Percentiles rank a stretch among this genome's conserved stretches.
Evolutionary conservation across 2,888 invertebrate genomes (phyloP).

Genomic region (Stomorhina lunata): DNA sequence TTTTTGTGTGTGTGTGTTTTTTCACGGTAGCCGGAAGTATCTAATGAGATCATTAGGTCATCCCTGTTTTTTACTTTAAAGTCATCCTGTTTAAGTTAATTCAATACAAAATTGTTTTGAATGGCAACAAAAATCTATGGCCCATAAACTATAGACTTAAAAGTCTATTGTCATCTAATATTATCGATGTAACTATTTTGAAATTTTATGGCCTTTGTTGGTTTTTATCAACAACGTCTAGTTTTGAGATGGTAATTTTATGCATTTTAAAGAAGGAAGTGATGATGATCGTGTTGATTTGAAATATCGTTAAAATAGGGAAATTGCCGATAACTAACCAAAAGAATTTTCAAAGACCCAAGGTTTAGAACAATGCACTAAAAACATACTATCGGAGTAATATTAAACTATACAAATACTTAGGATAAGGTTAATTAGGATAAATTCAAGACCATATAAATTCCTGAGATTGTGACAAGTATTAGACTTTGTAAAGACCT

Average conservation of each 20-base stretch:
- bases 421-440: too few species aligned
- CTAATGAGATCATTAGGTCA: slow-evolving; percentile 62
- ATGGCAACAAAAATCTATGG: neutral
- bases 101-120: neutral
- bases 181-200: neutral
- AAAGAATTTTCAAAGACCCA: too few species aligned
- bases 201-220: neutral
- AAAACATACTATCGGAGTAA: too few species aligned
- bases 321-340: too few species aligned
- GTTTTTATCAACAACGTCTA: neutral
- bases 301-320: neutral
- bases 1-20: neutral
- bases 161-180: slow-evolving; percentile 26
- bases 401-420: too few species aligned
- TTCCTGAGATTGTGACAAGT: too few species aligned
- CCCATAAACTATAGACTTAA: slow-evolving; percentile 54
- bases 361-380: too few species aligned
- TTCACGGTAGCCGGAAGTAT: slow-evolving; percentile 53
- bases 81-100: neutral
- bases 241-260: slow-evolving; percentile 66
- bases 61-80: neutral
- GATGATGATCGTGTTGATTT: neutral
- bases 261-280: slow-evolving; percentile 60
- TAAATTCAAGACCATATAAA: too few species aligned
- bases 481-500: too few species aligned